These are phyloP conservation scores for Parnassius apollo DNA, from an alignment of 2,888 invertebrate genomes.

Conservation along the genomic window DNA sequence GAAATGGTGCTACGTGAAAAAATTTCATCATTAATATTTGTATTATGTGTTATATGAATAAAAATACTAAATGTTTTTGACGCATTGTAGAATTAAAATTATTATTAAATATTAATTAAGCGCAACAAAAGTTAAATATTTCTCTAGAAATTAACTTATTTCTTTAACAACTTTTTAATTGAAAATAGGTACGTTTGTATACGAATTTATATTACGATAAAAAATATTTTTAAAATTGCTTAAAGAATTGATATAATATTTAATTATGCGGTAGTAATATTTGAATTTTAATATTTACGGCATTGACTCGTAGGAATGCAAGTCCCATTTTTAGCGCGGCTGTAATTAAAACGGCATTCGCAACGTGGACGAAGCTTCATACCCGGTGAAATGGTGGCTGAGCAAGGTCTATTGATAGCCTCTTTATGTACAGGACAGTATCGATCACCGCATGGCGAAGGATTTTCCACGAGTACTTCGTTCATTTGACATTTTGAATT, in stretches of 20 bases:
- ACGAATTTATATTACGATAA: not conserved
- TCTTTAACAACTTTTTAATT: not conserved
- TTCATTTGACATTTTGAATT: conserved; percentile 5
- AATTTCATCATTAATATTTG: too few species aligned
- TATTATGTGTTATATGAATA: too few species aligned
- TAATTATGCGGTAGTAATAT: not conserved
- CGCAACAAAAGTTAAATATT: too few species aligned
- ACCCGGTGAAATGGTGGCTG: conserved; percentile 9
- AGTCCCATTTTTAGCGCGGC: conserved; percentile 16
- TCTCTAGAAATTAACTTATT: not conserved
- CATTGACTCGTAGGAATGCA: conserved; percentile 21
- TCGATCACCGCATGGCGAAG: conserved; percentile 13
- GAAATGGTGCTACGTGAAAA: conserved; percentile 39
- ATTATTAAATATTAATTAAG: not conserved
- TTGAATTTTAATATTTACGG: conserved; percentile 16
- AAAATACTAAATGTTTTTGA: not conserved
- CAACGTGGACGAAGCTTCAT: conserved; percentile 17
- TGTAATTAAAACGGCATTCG: conserved; percentile 20
- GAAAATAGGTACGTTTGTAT: not conserved
- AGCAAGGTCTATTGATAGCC: not conserved
- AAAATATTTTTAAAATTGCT: not conserved
- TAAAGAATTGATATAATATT: not conserved
- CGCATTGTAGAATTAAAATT: not conserved
- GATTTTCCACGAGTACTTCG: conserved; percentile 13
- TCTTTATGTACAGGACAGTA: conserved; percentile 1